Percentiles rank a stretch among this genome's conserved stretches.
Conservation (phyloP, 2,888 invertebrate species). For the Andrena dorsata region DNA sequence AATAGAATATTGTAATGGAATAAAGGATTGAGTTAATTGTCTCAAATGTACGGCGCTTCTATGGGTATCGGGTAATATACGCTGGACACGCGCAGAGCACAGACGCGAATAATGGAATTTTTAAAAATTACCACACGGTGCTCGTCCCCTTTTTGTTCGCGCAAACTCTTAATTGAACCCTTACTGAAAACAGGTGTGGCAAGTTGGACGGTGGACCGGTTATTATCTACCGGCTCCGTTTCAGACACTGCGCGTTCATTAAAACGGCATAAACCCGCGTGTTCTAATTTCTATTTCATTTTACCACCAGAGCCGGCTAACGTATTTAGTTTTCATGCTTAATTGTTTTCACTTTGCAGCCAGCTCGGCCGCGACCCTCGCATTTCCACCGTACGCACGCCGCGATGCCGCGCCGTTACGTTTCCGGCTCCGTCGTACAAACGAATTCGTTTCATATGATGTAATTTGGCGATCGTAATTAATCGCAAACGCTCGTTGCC, state of each 20-base stretch:
- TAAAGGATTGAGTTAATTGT: conserved; percentile 1
- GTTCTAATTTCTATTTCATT: conserved; percentile 61
- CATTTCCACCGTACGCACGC: conserved; percentile 6
- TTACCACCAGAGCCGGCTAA: neutral
- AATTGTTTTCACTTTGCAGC: conserved; percentile 53
- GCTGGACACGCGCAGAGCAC: too few relatives aligned
- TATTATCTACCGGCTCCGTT: conserved; percentile 56
- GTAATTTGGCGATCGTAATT: conserved; percentile 32
- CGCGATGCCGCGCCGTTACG: conserved; percentile 31
- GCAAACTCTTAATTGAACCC: conserved; percentile 59
- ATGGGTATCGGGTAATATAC: neutral
- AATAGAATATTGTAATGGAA: conserved; percentile 1
- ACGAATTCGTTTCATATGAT: conserved; percentile 15
- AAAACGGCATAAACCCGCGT: conserved; percentile 53
- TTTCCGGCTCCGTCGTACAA: neutral
- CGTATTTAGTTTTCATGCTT: conserved; percentile 37
- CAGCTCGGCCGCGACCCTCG: neutral
- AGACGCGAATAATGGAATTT: conserved; percentile 23
- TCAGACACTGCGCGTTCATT: conserved; percentile 53
- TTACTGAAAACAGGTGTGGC: conserved; percentile 59
- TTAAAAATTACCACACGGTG: conserved; percentile 47
- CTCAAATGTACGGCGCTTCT: neutral
- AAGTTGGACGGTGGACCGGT: conserved; percentile 45
- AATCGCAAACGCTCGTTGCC: conserved; percentile 36
- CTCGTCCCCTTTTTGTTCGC: conserved; percentile 25